Conservation (phyloP, 2,113 vertebrate genomes). For the Nicator chloris region DNA sequence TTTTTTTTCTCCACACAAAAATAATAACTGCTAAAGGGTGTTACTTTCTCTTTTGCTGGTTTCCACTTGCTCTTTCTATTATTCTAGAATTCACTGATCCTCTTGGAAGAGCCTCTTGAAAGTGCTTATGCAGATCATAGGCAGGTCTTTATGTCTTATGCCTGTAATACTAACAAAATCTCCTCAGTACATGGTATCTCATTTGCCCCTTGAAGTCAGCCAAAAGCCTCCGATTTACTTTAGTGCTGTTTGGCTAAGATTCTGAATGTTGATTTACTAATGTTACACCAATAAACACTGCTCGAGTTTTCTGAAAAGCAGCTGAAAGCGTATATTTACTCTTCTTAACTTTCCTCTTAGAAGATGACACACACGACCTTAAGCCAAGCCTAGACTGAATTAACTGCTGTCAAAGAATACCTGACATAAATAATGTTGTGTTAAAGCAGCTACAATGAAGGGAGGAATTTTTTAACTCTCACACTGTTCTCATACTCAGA, state of each 20-base stretch:
- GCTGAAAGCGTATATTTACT: neutral
- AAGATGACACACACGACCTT: neutral
- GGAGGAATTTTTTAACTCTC: neutral
- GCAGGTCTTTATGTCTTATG: neutral
- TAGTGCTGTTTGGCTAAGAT: neutral
- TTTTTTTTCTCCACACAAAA: neutral
- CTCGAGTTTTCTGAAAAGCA: neutral
- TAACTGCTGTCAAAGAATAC: neutral
- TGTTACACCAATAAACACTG: neutral
- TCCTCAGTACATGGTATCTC: neutral
- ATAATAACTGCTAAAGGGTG: neutral
- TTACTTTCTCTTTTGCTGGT: neutral
- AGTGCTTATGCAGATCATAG: neutral
- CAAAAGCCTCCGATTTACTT: neutral
- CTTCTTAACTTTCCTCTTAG: neutral
- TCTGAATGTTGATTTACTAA: neutral
- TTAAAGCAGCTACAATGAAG: neutral
- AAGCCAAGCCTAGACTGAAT: neutral
- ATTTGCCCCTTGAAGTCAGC: neutral
- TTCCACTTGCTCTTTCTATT: neutral
- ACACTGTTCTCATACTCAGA: neutral
- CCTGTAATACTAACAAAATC: neutral
- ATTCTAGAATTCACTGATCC: neutral
- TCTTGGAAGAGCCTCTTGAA: neutral
- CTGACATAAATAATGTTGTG: neutral